Evolutionary conservation across 2,888 invertebrate species (phyloP).

Genomic region (Metopia argyrocephala): DNA sequence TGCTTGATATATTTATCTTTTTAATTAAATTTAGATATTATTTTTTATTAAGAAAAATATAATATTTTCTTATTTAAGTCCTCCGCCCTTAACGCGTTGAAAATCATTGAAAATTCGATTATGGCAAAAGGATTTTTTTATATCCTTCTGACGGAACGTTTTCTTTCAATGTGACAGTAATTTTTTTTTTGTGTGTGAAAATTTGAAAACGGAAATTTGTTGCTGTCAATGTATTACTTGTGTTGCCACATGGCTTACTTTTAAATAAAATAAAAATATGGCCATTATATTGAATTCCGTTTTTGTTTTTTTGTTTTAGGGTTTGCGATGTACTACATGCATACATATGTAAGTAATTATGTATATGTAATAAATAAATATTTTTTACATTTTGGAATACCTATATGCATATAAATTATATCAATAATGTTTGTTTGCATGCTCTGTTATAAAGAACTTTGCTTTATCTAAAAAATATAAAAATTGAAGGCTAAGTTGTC

Average conservation of each 20-base stretch:
- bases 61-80: conserved; percentile 39
- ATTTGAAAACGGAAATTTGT: conserved; percentile 19
- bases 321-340: too few species aligned
- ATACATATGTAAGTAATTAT: too few species aligned
- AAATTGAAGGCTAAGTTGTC: too few species aligned
- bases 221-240: background rate
- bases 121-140: conserved; percentile 66
- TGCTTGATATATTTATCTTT: conserved; percentile 8
- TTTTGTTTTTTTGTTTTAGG: too few species aligned
- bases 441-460: too few species aligned
- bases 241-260: background rate
- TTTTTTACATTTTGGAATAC: too few species aligned
- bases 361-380: too few species aligned
- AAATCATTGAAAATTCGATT: conserved; percentile 68
- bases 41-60: conserved; percentile 1
- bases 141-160: conserved; percentile 50
- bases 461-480: too few species aligned
- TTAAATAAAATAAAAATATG: too few species aligned
- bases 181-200: conserved; percentile 25
- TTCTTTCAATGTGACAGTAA: conserved; percentile 51
- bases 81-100: conserved; percentile 66
- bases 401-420: too few species aligned
- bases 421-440: too few species aligned
- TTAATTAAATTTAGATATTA: conserved; percentile 22
- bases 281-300: too few species aligned